Evolutionary conservation across 2,113 vertebrate species (phyloP).

Genomic region (Neofelis nebulosa): DNA sequence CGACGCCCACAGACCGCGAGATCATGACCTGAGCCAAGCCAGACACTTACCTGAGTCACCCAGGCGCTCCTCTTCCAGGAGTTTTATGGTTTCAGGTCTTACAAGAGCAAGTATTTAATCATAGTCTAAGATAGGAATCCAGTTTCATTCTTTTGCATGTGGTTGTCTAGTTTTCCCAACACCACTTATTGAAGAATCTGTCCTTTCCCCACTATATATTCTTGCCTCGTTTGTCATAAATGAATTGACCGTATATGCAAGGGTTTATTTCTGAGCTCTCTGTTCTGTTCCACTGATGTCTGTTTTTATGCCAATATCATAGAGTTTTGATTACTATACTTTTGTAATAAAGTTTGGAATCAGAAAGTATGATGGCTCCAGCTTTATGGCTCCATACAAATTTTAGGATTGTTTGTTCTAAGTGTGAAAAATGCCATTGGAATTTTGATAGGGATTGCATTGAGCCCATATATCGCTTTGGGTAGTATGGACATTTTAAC

Average conservation of each 20-base stretch:
- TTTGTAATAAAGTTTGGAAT: not conserved
- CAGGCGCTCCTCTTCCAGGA: not conserved
- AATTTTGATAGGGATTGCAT: not conserved
- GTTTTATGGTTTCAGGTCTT: not conserved
- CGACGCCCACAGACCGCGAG: no score
- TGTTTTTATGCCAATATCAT: not conserved
- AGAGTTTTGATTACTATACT: not conserved
- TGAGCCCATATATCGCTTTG: not conserved
- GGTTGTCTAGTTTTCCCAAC: not conserved
- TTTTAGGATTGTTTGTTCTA: not conserved
- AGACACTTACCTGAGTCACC: no score
- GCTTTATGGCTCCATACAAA: not conserved
- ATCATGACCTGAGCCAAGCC: no score
- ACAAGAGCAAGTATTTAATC: not conserved
- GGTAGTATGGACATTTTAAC: not conserved
- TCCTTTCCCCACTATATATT: not conserved
- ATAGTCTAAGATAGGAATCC: not conserved
- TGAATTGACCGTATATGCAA: not conserved
- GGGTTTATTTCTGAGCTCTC: not conserved
- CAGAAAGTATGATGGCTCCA: not conserved
- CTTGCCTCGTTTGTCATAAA: not conserved
- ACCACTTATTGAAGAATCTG: not conserved
- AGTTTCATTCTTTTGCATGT: not conserved
- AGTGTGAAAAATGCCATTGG: not conserved
- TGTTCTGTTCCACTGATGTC: not conserved